Conservation (phyloP, 2,113 vertebrate genomes). For the Atlantisia rogersi region DNA sequence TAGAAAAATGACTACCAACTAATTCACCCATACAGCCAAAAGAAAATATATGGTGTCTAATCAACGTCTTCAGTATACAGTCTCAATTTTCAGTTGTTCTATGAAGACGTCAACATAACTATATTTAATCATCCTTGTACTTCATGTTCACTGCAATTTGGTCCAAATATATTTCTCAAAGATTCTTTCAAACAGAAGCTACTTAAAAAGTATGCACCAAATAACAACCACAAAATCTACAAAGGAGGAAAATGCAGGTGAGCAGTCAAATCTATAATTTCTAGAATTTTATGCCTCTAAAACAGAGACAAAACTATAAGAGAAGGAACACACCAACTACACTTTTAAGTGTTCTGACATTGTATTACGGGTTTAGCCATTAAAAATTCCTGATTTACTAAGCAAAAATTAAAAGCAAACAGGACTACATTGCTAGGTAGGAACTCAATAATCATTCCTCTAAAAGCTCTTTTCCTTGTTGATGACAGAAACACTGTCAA, state of each 20-base stretch:
- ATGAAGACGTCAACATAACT: background rate
- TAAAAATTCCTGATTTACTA: background rate
- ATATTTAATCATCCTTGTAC: background rate
- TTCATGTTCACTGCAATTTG: background rate
- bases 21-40: background rate
- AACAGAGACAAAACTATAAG: background rate
- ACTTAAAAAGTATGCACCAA: background rate
- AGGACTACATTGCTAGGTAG: background rate
- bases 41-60: background rate
- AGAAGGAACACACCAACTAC: background rate
- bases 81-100: background rate
- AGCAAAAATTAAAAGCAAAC: background rate
- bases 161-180: background rate
- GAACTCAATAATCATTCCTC: background rate
- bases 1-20: background rate
- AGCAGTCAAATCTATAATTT: constrained; percentile 15
- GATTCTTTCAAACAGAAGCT: constrained; percentile 5
- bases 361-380: background rate
- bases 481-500: background rate
- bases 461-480: background rate
- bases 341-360: constrained; percentile 2
- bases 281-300: constrained; percentile 8
- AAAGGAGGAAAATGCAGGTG: constrained; percentile 7
- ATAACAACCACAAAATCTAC: background rate
- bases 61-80: background rate